Evolutionary conservation across 2,888 invertebrate genomes (phyloP).

Genomic region (Schrankia costaestrigalis): DNA sequence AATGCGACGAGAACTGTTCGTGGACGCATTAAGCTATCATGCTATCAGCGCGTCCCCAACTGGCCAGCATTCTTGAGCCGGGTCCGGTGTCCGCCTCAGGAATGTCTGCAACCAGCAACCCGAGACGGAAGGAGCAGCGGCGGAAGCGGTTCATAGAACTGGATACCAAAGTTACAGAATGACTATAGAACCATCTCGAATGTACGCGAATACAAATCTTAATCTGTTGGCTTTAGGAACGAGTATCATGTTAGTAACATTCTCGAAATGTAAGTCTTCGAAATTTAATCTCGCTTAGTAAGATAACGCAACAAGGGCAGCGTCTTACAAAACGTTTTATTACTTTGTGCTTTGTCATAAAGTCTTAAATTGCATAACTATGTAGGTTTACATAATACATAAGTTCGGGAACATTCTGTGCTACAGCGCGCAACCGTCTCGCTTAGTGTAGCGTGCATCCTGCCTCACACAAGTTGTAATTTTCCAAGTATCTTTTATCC

Average conservation of each 20-base stretch:
- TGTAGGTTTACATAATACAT: conserved; percentile 23
- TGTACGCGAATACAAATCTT: conserved; percentile 29
- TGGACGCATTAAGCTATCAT: conserved; percentile 70
- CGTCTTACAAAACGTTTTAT: conserved; percentile 11
- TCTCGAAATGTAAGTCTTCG: conserved; percentile 30
- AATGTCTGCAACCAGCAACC: conserved; percentile 73
- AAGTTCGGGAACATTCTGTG: conserved; percentile 51
- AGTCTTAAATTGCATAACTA: conserved; percentile 23
- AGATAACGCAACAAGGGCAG: conserved; percentile 28
- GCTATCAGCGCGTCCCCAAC: conserved; percentile 57
- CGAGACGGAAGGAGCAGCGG: conserved; percentile 77
- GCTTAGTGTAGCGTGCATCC: conserved; percentile 78
- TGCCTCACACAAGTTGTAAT: conserved; percentile 63
- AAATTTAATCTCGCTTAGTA: conserved; percentile 39
- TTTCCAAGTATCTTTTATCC: conserved; percentile 55
- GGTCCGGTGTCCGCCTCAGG: conserved; percentile 67
- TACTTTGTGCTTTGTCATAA: conserved; percentile 14
- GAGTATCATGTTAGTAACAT: conserved; percentile 23
- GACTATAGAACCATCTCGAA: conserved; percentile 22
- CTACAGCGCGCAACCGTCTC: conserved; percentile 73
- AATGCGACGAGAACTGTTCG: conserved; percentile 51
- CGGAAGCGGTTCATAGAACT: conserved; percentile 78
- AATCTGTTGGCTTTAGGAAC: conserved; percentile 16
- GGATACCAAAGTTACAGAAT: conserved; percentile 33
- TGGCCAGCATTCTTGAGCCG: conserved; percentile 69